A percentile compares a stretch with the other conserved stretches of the same genome.
phyloP scores from a whole-genome alignment of 2,888 invertebrate species.

The Atethmia centrago region DNA sequence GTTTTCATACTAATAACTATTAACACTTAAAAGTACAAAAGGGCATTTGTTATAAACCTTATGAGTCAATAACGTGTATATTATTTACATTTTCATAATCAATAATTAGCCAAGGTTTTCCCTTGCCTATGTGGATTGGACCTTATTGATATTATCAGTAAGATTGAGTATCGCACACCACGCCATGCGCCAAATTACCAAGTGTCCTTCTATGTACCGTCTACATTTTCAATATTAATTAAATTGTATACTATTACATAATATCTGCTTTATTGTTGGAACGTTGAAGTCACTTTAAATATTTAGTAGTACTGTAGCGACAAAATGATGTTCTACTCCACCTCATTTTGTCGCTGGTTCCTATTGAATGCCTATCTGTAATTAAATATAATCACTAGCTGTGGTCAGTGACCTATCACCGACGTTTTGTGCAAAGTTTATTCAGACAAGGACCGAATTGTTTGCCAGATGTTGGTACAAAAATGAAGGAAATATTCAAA shows the following conservation, averaged over 20 bases:
- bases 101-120: not conserved
- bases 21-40: conserved; percentile 58
- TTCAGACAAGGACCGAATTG: conserved; percentile 10
- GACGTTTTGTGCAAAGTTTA: too few species aligned
- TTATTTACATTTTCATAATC: conserved; percentile 10
- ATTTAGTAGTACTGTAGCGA: conserved; percentile 35
- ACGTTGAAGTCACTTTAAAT: not conserved
- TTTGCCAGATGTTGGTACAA: conserved; percentile 27
- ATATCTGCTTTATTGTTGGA: conserved; percentile 15
- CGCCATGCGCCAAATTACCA: conserved; percentile 14
- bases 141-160: not conserved
- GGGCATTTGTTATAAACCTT: conserved; percentile 16
- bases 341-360: conserved; percentile 46
- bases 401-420: too few species aligned
- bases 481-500: conserved; percentile 12
- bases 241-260: conserved; percentile 31
- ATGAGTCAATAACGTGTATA: conserved; percentile 6
- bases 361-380: conserved; percentile 14
- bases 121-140: not conserved
- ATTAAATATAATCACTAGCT: conserved; percentile 13
- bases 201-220: conserved; percentile 49
- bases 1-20: conserved; percentile 49
- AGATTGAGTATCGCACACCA: conserved; percentile 6
- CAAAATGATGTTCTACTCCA: conserved; percentile 31
- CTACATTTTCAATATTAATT: conserved; percentile 22